Conservation (phyloP, 2,113 vertebrate species). For the Zapornia atra region DNA sequence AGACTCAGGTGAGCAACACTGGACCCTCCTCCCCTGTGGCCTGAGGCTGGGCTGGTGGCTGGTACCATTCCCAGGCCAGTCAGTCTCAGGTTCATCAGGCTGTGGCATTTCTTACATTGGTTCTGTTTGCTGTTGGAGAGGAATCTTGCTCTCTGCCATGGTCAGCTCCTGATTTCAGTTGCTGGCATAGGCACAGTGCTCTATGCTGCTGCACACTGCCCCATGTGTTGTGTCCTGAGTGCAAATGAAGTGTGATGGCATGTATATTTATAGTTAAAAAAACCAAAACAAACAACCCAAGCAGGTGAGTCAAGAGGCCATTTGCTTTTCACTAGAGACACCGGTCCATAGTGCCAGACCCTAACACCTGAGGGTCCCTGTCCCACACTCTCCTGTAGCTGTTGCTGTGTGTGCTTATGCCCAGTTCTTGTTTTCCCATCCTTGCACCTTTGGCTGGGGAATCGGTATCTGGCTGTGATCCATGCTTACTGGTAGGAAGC, state of each 20-base stretch:
- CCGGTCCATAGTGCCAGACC: neutral
- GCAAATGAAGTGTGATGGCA: neutral
- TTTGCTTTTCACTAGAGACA: neutral
- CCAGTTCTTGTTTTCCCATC: neutral
- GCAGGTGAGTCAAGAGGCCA: rapidly evolving
- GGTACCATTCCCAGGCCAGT: neutral
- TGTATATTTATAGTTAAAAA: neutral
- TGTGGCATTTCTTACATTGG: rapidly evolving
- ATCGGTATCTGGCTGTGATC: rapidly evolving
- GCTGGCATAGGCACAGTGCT: neutral
- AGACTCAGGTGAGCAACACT: slow-evolving; percentile 85
- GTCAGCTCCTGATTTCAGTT: neutral
- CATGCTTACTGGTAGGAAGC: neutral
- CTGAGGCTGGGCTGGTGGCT: neutral
- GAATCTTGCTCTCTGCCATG: neutral
- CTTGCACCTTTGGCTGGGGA: rapidly evolving
- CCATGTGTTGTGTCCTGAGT: neutral
- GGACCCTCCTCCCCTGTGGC: neutral
- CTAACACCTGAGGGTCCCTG: rapidly evolving
- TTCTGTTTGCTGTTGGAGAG: neutral
- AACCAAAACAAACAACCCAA: neutral
- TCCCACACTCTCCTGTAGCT: rapidly evolving
- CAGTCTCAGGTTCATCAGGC: neutral
- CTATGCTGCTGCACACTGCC: rapidly evolving
- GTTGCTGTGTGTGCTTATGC: neutral